Conservation (phyloP, 2,113 vertebrate genomes). For the Ceyx melanurus region DNA sequence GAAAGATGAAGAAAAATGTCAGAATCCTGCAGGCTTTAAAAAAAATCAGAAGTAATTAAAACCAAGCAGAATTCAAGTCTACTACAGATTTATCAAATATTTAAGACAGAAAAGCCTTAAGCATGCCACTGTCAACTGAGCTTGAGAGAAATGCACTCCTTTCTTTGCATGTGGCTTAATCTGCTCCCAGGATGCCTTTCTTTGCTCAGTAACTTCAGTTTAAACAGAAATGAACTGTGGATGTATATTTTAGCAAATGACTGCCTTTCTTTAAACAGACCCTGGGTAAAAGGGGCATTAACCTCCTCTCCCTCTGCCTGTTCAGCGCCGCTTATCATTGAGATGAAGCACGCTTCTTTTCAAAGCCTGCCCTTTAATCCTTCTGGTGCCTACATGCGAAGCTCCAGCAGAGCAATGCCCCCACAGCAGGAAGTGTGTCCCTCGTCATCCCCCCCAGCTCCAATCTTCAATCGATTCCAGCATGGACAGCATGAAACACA, state of each 20-base stretch:
- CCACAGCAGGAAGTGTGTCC: neutral
- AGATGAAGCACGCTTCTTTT: neutral
- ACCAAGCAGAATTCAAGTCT: neutral
- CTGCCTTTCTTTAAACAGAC: constrained; percentile 32
- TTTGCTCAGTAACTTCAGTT: constrained; percentile 30
- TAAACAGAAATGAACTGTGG: constrained; percentile 26
- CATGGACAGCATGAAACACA: neutral
- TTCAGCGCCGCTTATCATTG: neutral
- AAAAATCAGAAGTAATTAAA: constrained; percentile 38
- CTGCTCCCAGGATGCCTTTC: constrained; percentile 34
- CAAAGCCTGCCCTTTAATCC: neutral
- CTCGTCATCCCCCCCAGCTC: fast-evolving
- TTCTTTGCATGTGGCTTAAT: neutral
- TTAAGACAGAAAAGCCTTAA: constrained; percentile 35
- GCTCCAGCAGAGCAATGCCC: neutral
- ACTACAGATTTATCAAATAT: constrained; percentile 30
- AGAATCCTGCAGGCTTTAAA: constrained; percentile 20
- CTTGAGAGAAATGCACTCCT: constrained; percentile 7
- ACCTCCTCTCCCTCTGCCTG: neutral
- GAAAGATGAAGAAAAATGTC: neutral
- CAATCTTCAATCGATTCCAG: neutral
- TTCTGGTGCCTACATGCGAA: constrained; percentile 8
- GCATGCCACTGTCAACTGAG: neutral
- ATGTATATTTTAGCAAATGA: constrained; percentile 1
- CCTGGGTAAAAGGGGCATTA: neutral